Evolutionary conservation across 1,140 invertebrate genomes (phyloP), one percentile per base, ranked within the genome.

Genomic region (Vanessa atalanta): DNA sequence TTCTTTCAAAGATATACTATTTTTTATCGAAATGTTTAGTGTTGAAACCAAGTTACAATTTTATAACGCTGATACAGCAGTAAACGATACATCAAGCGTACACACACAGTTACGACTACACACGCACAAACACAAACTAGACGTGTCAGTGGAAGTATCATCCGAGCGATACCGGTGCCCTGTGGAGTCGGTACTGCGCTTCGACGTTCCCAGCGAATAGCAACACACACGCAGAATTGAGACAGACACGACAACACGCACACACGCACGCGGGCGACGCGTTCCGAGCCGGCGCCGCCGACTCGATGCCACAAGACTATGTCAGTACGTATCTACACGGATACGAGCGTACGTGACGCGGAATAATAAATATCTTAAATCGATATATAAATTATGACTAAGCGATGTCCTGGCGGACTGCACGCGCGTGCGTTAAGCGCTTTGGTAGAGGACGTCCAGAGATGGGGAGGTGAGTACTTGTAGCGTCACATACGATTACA

Each of bases 311-410:
- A n/a, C 26, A 13, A 16, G 26, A 15, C 48, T 64, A 47, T 43
- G 70, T 6, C 23, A 26, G 20, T 13, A 26, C 9, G 55, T n/a
- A 14, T 31, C 55, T 60, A 61, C 53, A 23, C 26, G 53, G 26
- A 13, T 7, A 31, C 13, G 50, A 55, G 26, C 51, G 68, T 65
- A 43, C 47, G 20, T n/a, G 47, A 53, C 48, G 63, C 16, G 67
- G 53, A 70, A 26, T n/a, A 73, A 74, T 74, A 74, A 76, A 76
- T 76, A 76, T 63, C 74, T 76, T 71, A 76, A 57, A 65, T 43
- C 68, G 47, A 69, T 76, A 76, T 26, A 75, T 66, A 70, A 70
- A 72, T 57, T 72, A 76, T 76, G 74, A 76, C 74, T 76, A 74
- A 69, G 61, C 67, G 63, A 16, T 50, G 71, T 74, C 60, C 72